Conservation (phyloP, 2,113 vertebrate genomes). For the Macaca mulatta region DNA sequence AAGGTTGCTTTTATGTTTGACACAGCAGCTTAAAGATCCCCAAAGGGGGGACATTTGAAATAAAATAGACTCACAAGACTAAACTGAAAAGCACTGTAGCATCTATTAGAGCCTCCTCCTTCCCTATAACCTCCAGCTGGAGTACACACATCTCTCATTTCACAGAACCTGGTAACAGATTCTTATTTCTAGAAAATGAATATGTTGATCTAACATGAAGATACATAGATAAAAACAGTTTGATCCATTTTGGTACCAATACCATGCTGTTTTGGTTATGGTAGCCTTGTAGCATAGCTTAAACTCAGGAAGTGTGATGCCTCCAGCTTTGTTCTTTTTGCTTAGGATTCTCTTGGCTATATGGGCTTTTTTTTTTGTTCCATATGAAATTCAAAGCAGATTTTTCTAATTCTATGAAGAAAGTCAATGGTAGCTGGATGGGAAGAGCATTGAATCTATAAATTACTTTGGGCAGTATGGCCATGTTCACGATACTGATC, state of each 20-base stretch:
- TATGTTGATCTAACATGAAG: conserved; percentile 10
- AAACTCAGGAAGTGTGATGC: too few relatives aligned
- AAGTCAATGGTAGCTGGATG: too few relatives aligned
- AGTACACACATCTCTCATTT: not conserved
- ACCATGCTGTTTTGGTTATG: too few relatives aligned
- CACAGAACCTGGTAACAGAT: not conserved
- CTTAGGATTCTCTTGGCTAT: too few relatives aligned
- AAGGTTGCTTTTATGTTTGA: not conserved
- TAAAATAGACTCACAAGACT: not conserved
- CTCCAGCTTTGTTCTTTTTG: too few relatives aligned
- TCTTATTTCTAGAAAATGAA: not conserved
- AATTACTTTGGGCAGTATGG: too few relatives aligned
- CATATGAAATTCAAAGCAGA: too few relatives aligned
- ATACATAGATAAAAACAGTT: not conserved
- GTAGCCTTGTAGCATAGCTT: too few relatives aligned
- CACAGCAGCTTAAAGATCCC: not conserved
- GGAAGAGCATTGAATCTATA: too few relatives aligned
- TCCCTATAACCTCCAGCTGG: not conserved
- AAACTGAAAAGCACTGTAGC: not conserved
- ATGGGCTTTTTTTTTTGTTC: too few relatives aligned
- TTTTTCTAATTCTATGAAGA: too few relatives aligned
- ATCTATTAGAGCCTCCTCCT: not conserved
- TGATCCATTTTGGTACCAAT: not conserved
- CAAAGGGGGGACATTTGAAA: not conserved
- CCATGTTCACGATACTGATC: too few relatives aligned